Base-by-base conservation (phyloP, 2,888 invertebrate genomes). In the Eupithecia vulgata region DNA sequence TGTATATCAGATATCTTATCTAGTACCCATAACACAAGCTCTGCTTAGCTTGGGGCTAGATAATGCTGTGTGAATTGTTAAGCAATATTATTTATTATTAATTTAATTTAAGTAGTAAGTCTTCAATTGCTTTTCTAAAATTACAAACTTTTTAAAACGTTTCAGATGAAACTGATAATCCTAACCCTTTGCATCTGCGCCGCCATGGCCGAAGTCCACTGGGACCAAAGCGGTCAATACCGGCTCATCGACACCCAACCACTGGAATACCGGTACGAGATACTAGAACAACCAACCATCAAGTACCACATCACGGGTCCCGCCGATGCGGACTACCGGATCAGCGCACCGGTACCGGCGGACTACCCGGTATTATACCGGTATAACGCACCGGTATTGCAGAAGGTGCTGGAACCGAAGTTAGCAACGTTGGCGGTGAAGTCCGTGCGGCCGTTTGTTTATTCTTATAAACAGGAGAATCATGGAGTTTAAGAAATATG, bases 121-220 rank as follows among this genome's bases (percentile, higher is more conserved):
- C 37, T 6, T n/a, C 37, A 3, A 15, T 1, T 4, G 15, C 42
- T 15, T 42, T 42, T 5, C 42, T 52, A 21, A 10, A 8, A 21
- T n/a, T 52, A 52, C 10, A 48, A 13, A 12, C 8, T 57, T 25
- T 13, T 4, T 21, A 12, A n/a, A 57, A 25, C 57, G 5, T 82
- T 80, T 21, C 81, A 86, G 86, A 86, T 86, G 86, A 85, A 82
- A 77, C 48, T 82, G 52, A 30, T 81, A 17, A 40, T 81, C 5
- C 35, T 81, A 10, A 57, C 79, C 13, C 76, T 80, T 13, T 45
- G 79, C 68, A 30, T 80, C 30, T 78, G 80, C n/a, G 74, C 78
- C 4, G 76, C 79, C 1, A 45, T 76, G 6, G 83, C 83, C 7
- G 79, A 81, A 12, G 21, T 79, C 0, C 76, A 73, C 5, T 83